Evolutionary conservation across 1,140 invertebrate species (phyloP).

Genomic region (Lithobius niger): DNA sequence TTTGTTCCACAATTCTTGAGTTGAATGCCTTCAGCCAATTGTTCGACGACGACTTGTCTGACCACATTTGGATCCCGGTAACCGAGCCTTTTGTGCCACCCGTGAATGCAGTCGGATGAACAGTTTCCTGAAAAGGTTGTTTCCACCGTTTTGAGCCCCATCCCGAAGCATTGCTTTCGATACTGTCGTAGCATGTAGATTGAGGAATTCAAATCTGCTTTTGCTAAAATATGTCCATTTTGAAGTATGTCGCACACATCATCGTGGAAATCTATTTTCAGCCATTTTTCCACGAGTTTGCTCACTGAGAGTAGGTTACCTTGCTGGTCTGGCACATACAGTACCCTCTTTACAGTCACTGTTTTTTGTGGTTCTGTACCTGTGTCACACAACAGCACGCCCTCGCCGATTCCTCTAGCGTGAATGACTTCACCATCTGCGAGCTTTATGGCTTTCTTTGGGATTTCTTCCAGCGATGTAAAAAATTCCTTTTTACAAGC

Average conservation of each 20-base stretch:
- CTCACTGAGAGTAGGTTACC: not conserved
- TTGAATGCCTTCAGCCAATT: not conserved
- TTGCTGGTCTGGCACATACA: not conserved
- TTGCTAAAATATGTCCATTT: not conserved
- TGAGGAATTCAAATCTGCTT: not conserved
- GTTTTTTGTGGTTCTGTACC: not conserved
- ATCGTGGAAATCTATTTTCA: not conserved
- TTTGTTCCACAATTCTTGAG: not conserved
- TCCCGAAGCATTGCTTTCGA: no score
- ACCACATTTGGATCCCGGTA: no score
- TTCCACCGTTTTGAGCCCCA: not conserved
- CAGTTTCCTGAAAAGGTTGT: no score
- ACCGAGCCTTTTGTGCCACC: not conserved
- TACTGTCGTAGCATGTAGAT: not conserved
- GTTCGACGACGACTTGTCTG: no score
- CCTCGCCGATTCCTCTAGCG: not conserved
- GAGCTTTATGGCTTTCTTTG: no score
- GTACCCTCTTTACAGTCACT: not conserved
- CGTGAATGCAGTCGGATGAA: not conserved
- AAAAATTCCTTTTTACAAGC: not conserved
- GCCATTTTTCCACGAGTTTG: not conserved
- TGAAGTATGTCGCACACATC: not conserved
- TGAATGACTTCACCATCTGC: not conserved
- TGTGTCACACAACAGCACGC: not conserved
- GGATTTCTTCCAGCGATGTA: not conserved